These are phyloP conservation scores for Cyanistes caeruleus DNA, from an alignment of 2,113 vertebrate species.

Conservation along the genomic window DNA sequence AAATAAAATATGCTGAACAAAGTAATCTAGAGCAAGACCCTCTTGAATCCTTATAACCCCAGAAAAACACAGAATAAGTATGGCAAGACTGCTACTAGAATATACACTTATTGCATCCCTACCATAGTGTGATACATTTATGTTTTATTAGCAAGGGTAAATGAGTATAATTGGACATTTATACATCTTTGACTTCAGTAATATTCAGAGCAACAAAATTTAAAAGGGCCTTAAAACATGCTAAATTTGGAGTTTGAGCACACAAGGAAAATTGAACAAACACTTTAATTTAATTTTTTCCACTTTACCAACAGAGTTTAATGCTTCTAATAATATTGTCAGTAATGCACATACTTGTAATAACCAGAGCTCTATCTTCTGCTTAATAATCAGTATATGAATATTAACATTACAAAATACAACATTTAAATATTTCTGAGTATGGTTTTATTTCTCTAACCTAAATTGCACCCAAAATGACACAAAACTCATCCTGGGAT, in stretches of 20 bases:
- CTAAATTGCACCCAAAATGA: not conserved
- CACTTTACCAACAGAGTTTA: constrained; percentile 2
- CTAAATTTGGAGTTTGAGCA: not conserved
- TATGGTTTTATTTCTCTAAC: not conserved
- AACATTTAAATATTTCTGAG: not conserved
- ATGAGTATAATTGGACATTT: not conserved
- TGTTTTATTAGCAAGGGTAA: not conserved
- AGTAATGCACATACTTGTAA: not conserved
- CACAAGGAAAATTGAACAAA: not conserved
- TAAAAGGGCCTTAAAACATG: not conserved
- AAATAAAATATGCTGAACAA: not conserved
- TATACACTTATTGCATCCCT: not conserved
- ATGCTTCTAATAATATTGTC: not conserved
- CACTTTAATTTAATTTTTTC: not conserved
- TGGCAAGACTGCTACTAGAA: not conserved
- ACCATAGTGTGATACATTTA: not conserved
- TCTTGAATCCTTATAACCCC: not conserved
- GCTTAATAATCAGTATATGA: not conserved
- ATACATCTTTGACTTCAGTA: not conserved
- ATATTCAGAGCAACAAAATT: not conserved
- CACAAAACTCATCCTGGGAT: not conserved
- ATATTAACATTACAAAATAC: not conserved
- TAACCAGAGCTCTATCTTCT: not conserved
- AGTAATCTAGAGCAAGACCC: not conserved
- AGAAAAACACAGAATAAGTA: not conserved